These are phyloP conservation scores for Lithosia quadra DNA, from an alignment of 2,888 invertebrate genomes.

Conservation along the genomic window DNA sequence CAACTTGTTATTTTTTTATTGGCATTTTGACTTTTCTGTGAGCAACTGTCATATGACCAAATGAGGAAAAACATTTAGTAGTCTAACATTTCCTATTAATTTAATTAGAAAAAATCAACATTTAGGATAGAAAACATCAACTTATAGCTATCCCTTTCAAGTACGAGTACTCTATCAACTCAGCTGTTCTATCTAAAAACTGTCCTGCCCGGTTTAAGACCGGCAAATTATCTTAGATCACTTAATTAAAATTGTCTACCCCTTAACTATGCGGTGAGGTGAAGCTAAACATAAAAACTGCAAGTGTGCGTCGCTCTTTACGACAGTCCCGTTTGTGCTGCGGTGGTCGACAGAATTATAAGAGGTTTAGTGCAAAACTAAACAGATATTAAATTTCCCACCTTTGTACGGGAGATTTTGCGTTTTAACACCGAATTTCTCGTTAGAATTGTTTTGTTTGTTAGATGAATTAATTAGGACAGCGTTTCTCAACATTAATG, in stretches of 20 bases:
- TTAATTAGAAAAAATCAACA: too few relatives aligned
- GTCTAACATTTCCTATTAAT: too few relatives aligned
- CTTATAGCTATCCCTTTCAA: not conserved
- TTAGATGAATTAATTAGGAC: slow-evolving; percentile 21
- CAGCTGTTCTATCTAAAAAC: not conserved
- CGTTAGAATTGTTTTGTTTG: slow-evolving; percentile 36
- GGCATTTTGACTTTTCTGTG: too few relatives aligned
- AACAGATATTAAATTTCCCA: slow-evolving; percentile 64
- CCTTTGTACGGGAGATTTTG: slow-evolving; percentile 46
- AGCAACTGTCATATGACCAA: too few relatives aligned
- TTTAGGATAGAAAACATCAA: too few relatives aligned
- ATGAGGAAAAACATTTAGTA: too few relatives aligned
- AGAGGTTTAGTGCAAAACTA: slow-evolving; percentile 67
- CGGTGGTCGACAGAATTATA: slow-evolving; percentile 71
- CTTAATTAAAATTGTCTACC: slow-evolving; percentile 46
- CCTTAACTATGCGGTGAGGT: slow-evolving; percentile 84
- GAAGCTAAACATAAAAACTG: slow-evolving; percentile 80
- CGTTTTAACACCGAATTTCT: slow-evolving; percentile 28
- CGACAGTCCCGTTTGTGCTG: slow-evolving; percentile 61
- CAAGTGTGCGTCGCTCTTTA: slow-evolving; percentile 78
- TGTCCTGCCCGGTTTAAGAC: not conserved
- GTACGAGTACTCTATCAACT: not conserved
- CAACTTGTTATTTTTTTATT: too few relatives aligned
- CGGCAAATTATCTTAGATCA: not conserved
- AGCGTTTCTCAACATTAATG: slow-evolving; percentile 12